Conservation (phyloP, 2,888 invertebrate species). For the Spisula subtruncata region DNA sequence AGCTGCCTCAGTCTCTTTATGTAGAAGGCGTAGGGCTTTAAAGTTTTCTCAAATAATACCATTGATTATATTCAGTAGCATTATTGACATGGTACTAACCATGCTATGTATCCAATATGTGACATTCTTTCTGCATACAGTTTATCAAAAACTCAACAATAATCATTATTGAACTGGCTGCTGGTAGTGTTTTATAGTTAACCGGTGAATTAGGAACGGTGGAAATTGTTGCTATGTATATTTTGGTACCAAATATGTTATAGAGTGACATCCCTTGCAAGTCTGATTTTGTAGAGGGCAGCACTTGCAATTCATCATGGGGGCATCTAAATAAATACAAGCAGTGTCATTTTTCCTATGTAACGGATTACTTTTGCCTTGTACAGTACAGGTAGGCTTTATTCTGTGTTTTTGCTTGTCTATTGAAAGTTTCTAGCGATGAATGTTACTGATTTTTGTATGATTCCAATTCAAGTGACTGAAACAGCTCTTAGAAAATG, state of each 20-base stretch:
- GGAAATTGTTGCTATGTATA: conserved; percentile 14
- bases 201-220: neutral
- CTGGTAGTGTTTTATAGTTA: neutral
- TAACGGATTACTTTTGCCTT: neutral
- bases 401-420: no score
- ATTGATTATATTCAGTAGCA: neutral
- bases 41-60: conserved; percentile 13
- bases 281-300: conserved; percentile 18
- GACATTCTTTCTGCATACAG: neutral
- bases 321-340: conserved; percentile 18
- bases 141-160: neutral
- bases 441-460: no score
- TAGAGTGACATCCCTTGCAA: conserved; percentile 30
- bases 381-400: neutral
- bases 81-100: neutral
- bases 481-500: no score
- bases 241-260: conserved; percentile 16
- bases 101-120: neutral
- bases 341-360: neutral
- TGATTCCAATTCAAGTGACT: no score
- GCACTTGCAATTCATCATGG: conserved; percentile 15
- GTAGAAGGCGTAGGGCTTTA: conserved; percentile 22
- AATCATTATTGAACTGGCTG: neutral
- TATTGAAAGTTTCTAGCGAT: no score
- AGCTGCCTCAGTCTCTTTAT: neutral